Evolutionary conservation across 2,113 vertebrate genomes (phyloP), one percentile per base, ranked within the genome.

Genomic region (Leptobrachium leishanense): DNA sequence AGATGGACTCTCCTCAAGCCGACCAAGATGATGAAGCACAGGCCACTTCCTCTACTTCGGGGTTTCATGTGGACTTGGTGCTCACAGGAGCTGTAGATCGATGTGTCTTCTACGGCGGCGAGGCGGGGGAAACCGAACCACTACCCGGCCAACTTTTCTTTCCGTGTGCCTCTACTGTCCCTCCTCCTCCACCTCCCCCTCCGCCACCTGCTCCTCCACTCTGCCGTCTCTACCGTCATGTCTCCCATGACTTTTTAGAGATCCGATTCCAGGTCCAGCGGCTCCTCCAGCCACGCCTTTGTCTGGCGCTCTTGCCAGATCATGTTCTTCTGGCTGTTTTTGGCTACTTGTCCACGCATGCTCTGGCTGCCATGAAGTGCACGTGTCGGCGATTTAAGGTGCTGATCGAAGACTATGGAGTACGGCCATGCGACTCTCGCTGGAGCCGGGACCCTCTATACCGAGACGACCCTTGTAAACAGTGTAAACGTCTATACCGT

Each of bases 241-340:
- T 99, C 41, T 99, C 97, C 0, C 97, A 98, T 0, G 96, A 98
- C 66, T 99, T 99, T 79, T 83, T 98, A 82, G 97, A 99, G 85
- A 99, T 98, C 85, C 95, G 97, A 0, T 99, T 98, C 84, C 95
- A 98, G 87, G 98, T 98, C 83, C 97, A 98, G 84, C 92, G 96
- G 0, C 89, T 99, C 72, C 92, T 99, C 44, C 97, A 98, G 77
- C 97, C 97, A 0, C 91, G 97, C 0, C 96, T 97, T 88, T 98
- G 98, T 86, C 95, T 99, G 94, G 89, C 98, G 13, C 91, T 94
- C 59, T 90, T 99, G n/a, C 97, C 97, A 0, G 97, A 98, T 85
- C 97, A 99, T 54, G 94, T 98, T 71, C 94, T 96, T 90, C 95
- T 98, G 82, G 95, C 95, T 86, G 96, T 99, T 87, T 98, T 98